Base-by-base conservation (phyloP, 1,140 invertebrate genomes). In the Apis mellifera region DNA sequence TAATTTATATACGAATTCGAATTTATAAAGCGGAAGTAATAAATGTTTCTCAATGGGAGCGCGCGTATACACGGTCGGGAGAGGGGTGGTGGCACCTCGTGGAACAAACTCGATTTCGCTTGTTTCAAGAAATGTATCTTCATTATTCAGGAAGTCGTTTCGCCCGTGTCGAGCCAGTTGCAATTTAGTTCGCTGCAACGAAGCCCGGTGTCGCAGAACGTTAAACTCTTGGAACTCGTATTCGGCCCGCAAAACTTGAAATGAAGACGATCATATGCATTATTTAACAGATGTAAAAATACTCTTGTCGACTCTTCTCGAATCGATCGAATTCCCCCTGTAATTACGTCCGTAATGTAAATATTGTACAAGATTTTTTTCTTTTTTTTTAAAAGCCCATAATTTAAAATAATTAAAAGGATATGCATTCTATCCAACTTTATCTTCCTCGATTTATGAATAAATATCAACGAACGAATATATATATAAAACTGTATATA, bases 81-180 rank as follows among this genome's bases (percentile, higher is more conserved):
- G n/a, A n/a, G n/a, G n/a, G n/a, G 32, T 9, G 62, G 32, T 23
- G 19, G 62, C 62, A 42, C 15, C 26, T n/a, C n/a, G n/a, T 32
- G 26, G 9, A 9, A 32, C 62, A 64, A 64, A 64, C 26, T 64
- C 23, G 62, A 64, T 64, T 64, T 64, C 62, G 19, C 32, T 64
- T 32, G 62, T 64, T 64, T 64, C 15, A 23, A 19, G 23, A 32
- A 64, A 64, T 32, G 62, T 64, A 19, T 64, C 62, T 64, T 64
- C 62, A 17, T 64, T 64, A 64, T 64, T 19, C 62, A 64, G 62
- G 3, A 64, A 64, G 62, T 64, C 62, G 62, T 64, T 64, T 32
- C 62, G 26, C 23, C 32, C 62, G 23, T 64, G 62, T 64, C 62
- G 62, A 64, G 62, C 32, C 26, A 64, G 26, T 64, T 64, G 32